phyloP scores from a whole-genome alignment of 2,888 invertebrate genomes.

The Pelosia muscerda region DNA sequence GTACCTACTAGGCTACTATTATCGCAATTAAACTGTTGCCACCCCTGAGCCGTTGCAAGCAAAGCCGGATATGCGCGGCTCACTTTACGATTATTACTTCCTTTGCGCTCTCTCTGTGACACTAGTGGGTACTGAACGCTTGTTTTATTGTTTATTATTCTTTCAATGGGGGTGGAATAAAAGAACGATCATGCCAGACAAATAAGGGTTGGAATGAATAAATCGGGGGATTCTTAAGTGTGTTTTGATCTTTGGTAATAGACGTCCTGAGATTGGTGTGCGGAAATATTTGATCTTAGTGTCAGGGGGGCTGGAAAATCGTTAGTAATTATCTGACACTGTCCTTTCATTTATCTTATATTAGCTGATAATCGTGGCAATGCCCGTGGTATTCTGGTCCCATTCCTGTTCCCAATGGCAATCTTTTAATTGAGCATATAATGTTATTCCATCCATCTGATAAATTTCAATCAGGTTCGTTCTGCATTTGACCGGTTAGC shows the following conservation, averaged over 20 bases:
- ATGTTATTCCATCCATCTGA: too few relatives aligned
- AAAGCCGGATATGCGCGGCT: slow-evolving; percentile 70
- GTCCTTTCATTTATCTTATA: neutral
- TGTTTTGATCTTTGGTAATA: slow-evolving; percentile 25
- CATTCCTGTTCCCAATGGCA: too few relatives aligned
- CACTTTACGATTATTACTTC: slow-evolving; percentile 79
- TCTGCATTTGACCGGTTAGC: too few relatives aligned
- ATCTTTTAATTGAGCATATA: too few relatives aligned
- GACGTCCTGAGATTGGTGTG: slow-evolving; percentile 17
- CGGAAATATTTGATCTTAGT: slow-evolving; percentile 1
- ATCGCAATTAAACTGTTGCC: slow-evolving; percentile 18
- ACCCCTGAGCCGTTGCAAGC: slow-evolving; percentile 52
- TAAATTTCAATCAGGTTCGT: too few relatives aligned
- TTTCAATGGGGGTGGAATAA: slow-evolving; percentile 52
- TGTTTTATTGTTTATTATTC: slow-evolving; percentile 68
- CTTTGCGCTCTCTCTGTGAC: slow-evolving; percentile 64
- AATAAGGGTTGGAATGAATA: slow-evolving; percentile 46
- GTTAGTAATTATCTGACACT: neutral
- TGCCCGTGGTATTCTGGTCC: too few relatives aligned
- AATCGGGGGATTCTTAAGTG: slow-evolving; percentile 21
- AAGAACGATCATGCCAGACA: slow-evolving; percentile 50
- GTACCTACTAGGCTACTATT: slow-evolving; percentile 17
- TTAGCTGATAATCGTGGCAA: neutral
- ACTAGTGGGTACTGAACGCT: slow-evolving; percentile 57
- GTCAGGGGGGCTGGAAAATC: neutral